These are phyloP conservation scores for Pseudopipra pipra DNA, from an alignment of 2,113 vertebrate genomes.

Conservation along the genomic window DNA sequence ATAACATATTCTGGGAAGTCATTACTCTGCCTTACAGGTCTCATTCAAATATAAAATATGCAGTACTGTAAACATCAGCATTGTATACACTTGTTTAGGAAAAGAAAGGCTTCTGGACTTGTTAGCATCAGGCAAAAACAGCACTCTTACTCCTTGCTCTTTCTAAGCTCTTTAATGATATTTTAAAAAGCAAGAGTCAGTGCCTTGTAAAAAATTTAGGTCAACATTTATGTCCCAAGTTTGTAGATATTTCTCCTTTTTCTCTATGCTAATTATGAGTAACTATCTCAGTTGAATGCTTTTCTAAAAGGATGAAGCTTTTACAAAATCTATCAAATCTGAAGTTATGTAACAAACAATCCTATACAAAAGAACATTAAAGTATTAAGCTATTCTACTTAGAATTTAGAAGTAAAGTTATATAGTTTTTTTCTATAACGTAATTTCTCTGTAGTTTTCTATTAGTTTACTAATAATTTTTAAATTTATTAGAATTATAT, in stretches of 20 bases:
- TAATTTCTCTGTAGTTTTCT: not conserved
- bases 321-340: not conserved
- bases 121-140: not conserved
- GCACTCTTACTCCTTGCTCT: not conserved
- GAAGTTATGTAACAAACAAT: not conserved
- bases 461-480: not conserved
- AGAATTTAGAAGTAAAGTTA: not conserved
- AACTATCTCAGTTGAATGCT: not conserved
- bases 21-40: not conserved
- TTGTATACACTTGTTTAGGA: not conserved
- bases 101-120: not conserved
- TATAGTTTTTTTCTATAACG: not conserved
- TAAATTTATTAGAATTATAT: not conserved
- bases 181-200: not conserved
- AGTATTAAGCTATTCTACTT: not conserved
- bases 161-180: not conserved
- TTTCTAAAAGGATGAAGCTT: not conserved
- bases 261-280: not conserved
- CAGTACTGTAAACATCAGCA: not conserved
- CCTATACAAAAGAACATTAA: not conserved
- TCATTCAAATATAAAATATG: not conserved
- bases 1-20: not conserved
- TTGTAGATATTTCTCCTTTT: not conserved
- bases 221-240: not conserved
- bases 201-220: not conserved